Base-by-base conservation (phyloP, 2,113 vertebrate genomes). In the Sinocyclocheilus rhinocerous region DNA sequence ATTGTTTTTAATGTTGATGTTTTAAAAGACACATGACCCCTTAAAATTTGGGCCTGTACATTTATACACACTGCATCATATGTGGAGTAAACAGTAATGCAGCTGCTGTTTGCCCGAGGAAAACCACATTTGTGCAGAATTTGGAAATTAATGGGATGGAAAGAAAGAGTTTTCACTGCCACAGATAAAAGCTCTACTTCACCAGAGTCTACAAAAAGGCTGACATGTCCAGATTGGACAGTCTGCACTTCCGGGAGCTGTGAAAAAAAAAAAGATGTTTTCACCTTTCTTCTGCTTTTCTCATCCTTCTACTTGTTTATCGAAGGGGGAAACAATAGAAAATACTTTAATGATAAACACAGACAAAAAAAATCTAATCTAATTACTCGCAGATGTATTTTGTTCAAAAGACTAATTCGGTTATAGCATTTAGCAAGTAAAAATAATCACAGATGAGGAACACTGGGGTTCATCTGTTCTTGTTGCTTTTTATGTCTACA, bases 101-200 rank as follows among this genome's bases (percentile, higher is more conserved):
- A 93, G 90, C 92, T 94, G 91, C 90, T 88, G 16, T 67, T 90
- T 90, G 87, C 76, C 90, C 78, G 75, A 85, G 91, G 85, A 88
- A 92, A 91, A 88, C 72, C 90, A 91, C 86, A 91, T 86, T 83
- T 86, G 84, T 87, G 84, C 84, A 89, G 72, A 85, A 72, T 90
- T 83, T 87, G 84, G 85, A 85, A 92, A 84, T 92, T 93, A 94
- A 94, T 94, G 92, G 89, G 89, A 90, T 88, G 91, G 90, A 94
- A 93, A 90, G 9, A 70, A 84, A 87, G 85, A 89, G 89, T 90
- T 93, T 92, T 76, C 42, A 55, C 83, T 88, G 84, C 84, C 85
- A 92, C 86, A 89, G 79, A 92, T 86, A 93, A 89, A 92, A 18
- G 88, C 91, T 90, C 90, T 84, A 89, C 87, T 91, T 90, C 88